Percentiles rank a stretch among this genome's conserved stretches.
phyloP scores from a whole-genome alignment of 2,888 invertebrate genomes.

The Uloborus plumipes region DNA sequence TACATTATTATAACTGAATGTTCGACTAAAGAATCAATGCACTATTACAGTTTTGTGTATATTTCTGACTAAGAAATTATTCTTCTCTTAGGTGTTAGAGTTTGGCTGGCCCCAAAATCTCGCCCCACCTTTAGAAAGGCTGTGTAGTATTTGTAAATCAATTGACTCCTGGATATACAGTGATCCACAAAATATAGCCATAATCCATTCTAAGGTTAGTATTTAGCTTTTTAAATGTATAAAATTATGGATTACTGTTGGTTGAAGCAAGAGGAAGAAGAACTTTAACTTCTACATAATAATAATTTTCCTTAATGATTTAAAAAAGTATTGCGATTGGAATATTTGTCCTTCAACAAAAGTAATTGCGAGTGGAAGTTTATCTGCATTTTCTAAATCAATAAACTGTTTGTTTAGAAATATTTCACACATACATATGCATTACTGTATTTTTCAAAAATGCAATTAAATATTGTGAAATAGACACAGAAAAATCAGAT shows the following conservation, averaged over 20 bases:
- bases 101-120: slow-evolving; percentile 88
- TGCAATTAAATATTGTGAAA: too few relatives aligned
- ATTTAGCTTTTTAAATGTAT: not conserved
- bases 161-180: slow-evolving; percentile 92
- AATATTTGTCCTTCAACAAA: too few relatives aligned
- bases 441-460: too few relatives aligned
- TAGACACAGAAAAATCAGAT: too few relatives aligned
- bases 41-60: not conserved
- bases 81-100: slow-evolving; percentile 75
- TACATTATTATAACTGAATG: not conserved
- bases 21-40: not conserved
- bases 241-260: not conserved
- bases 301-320: too few relatives aligned
- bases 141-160: slow-evolving; percentile 93
- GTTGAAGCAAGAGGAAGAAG: not conserved
- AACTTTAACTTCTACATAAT: not conserved
- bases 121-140: slow-evolving; percentile 88
- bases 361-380: too few relatives aligned
- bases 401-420: too few relatives aligned
- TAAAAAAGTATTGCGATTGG: too few relatives aligned
- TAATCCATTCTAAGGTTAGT: slow-evolving; percentile 83
- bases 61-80: not conserved
- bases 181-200: slow-evolving; percentile 86
- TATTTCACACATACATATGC: too few relatives aligned
- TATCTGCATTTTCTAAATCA: too few relatives aligned